These are phyloP conservation scores for Monomorium pharaonis DNA, from an alignment of 1,140 invertebrate species.

Conservation along the genomic window DNA sequence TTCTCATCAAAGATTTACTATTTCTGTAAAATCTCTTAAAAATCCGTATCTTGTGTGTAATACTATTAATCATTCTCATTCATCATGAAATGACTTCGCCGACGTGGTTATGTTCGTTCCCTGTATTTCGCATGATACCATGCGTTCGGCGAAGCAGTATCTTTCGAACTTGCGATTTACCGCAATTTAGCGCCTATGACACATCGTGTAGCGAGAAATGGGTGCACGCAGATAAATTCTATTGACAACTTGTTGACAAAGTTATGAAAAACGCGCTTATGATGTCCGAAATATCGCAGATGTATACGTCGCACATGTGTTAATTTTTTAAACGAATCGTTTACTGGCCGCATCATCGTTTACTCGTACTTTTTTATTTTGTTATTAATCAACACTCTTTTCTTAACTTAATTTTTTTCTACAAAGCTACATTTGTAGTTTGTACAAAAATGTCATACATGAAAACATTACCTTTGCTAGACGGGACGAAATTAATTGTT, in stretches of 20 bases:
- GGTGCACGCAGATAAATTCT: neutral
- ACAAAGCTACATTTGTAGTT: neutral
- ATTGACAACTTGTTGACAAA: neutral
- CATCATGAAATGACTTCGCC: neutral
- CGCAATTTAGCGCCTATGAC: neutral
- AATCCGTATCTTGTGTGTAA: neutral
- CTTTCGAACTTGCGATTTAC: neutral
- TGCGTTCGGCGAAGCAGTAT: neutral
- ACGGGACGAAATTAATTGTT: slow-evolving; percentile 74
- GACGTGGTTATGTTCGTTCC: neutral
- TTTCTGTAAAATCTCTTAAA: neutral
- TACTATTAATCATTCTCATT: neutral
- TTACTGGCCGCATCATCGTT: neutral
- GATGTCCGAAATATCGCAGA: neutral
- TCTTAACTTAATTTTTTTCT: neutral
- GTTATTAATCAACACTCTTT: neutral
- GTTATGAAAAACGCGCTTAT: neutral
- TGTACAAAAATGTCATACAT: slow-evolving; percentile 45
- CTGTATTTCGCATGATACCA: neutral
- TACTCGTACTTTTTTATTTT: neutral
- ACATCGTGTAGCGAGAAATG: neutral
- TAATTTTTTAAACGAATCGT: neutral
- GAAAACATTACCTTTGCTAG: slow-evolving; percentile 67
- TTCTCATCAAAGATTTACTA: neutral
- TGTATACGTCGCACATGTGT: neutral